A percentile compares a stretch with the other conserved stretches of the same genome.
These are phyloP conservation scores for Ptilonorhynchus violaceus DNA, from an alignment of 2,113 vertebrate species.

Conservation along the genomic window DNA sequence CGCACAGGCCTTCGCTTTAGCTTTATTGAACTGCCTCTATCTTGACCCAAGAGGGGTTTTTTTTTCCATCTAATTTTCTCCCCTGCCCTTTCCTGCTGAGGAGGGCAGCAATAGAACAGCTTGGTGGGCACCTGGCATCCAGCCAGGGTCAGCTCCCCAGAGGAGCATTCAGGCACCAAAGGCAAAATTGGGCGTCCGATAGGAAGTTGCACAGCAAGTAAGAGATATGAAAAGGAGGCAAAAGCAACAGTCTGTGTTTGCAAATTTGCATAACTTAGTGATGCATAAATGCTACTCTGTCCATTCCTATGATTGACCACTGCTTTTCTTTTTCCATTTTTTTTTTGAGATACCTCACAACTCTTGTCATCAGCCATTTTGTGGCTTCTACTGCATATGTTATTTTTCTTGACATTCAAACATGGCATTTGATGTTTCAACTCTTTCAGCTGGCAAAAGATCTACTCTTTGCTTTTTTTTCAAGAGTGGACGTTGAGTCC, in stretches of 20 bases:
- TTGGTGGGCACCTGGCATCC: not conserved
- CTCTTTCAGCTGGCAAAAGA: not conserved
- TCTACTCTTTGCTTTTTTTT: not conserved
- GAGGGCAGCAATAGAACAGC: not conserved
- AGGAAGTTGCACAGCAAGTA: not conserved
- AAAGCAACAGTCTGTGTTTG: not conserved
- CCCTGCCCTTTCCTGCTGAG: not conserved
- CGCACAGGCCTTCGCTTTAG: not conserved
- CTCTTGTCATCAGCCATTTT: not conserved
- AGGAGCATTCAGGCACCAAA: not conserved
- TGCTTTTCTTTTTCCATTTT: not conserved
- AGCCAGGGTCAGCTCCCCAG: not conserved
- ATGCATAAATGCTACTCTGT: not conserved
- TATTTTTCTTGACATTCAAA: not conserved
- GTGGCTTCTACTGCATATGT: not conserved
- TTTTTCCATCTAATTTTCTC: not conserved
- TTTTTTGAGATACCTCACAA: not conserved
- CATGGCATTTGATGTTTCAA: not conserved
- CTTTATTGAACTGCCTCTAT: not conserved
- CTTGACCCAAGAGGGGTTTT: accelerated
- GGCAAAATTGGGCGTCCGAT: not conserved
- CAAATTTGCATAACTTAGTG: not conserved
- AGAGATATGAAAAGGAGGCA: not conserved
- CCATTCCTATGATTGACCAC: not conserved
- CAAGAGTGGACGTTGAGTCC: not conserved